phyloP scores from a whole-genome alignment of 2,113 vertebrate genomes.

The Paracanthobrama guichenoti region DNA sequence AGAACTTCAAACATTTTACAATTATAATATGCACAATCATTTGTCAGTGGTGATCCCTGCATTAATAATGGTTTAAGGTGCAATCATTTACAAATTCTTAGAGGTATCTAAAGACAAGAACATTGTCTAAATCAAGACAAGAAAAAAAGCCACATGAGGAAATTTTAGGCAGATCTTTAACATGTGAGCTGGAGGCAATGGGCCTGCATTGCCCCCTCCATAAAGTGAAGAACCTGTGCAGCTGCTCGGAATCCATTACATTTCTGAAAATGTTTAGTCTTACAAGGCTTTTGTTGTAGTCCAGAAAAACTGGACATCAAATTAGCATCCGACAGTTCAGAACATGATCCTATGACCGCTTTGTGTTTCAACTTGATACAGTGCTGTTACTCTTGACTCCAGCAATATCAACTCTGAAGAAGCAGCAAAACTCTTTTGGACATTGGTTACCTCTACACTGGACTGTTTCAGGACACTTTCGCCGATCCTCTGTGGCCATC shows the following conservation, averaged over 20 bases:
- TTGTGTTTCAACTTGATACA: neutral
- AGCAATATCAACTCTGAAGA: neutral
- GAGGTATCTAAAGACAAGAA: conserved; percentile 3
- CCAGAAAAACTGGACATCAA: neutral
- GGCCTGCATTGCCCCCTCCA: conserved; percentile 28
- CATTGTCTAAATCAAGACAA: conserved; percentile 3
- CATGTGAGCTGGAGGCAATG: neutral
- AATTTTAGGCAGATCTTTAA: conserved; percentile 26
- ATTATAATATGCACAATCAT: neutral
- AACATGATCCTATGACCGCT: neutral
- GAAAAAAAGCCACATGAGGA: conserved; percentile 11
- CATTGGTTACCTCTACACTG: too few relatives aligned
- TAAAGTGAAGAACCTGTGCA: conserved; percentile 11
- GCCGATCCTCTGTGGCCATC: too few relatives aligned
- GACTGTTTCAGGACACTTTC: too few relatives aligned
- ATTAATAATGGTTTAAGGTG: conserved; percentile 4
- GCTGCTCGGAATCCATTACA: neutral
- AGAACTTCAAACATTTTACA: conserved; percentile 6
- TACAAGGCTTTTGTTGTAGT: neutral
- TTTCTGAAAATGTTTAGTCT: neutral
- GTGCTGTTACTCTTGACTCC: neutral
- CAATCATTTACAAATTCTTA: conserved; percentile 31
- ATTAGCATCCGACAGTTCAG: neutral
- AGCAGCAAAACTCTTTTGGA: too few relatives aligned
- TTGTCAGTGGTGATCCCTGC: conserved; percentile 6